A percentile compares a stretch with the other conserved stretches of the same genome.
phyloP scores from a whole-genome alignment of 2,797 vertebrate species.

The Furcifer pardalis region DNA sequence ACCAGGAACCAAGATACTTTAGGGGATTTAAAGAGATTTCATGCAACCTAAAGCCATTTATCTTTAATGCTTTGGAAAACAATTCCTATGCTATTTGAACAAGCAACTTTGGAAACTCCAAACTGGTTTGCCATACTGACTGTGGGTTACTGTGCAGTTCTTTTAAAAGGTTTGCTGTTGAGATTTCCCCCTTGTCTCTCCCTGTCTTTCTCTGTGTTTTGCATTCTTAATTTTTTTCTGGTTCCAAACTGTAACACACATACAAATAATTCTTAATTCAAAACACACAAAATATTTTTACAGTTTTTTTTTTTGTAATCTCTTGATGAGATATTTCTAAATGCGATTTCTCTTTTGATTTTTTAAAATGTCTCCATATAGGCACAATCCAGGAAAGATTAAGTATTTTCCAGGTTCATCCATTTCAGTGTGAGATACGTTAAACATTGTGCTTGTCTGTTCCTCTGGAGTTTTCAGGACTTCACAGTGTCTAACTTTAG shows the following conservation, averaged over 20 bases:
- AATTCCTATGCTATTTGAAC: neutral
- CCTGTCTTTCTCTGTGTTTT: too few species aligned
- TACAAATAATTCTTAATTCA: neutral
- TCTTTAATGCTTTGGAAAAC: neutral
- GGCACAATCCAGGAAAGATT: too few species aligned
- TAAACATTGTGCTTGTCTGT: neutral
- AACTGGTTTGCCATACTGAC: neutral
- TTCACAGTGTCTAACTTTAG: neutral
- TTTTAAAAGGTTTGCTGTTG: neutral
- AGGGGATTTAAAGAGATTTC: neutral
- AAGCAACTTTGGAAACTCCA: neutral
- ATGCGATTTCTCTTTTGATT: neutral
- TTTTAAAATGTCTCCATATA: neutral
- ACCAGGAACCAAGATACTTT: neutral
- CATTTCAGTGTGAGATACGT: neutral
- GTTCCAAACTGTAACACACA: neutral
- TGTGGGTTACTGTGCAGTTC: neutral
- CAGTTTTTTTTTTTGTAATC: neutral
- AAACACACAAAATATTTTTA: neutral
- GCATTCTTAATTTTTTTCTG: too few species aligned
- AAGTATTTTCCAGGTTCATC: neutral
- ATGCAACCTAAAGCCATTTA: neutral
- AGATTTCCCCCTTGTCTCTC: too few species aligned
- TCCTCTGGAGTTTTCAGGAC: neutral
- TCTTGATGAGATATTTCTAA: neutral